Evolutionary conservation across 2,113 vertebrate genomes (phyloP), one percentile per base, ranked within the genome.

Genomic region (Planiliza haematocheilus): DNA sequence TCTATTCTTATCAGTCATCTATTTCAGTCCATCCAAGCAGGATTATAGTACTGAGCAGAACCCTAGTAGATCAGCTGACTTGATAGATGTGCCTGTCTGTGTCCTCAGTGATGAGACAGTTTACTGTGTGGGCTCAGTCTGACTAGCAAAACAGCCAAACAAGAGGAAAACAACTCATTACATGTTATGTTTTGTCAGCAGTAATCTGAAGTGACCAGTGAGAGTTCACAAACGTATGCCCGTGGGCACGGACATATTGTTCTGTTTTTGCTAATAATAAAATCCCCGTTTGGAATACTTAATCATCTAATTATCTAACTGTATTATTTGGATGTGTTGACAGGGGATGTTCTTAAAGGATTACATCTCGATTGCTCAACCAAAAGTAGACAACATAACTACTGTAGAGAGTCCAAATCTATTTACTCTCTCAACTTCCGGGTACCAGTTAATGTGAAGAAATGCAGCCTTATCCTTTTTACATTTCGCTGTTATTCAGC

Each of bases 11-110:
- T 52, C 7, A 1, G 3, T 21, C 18, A 57, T 57, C 71, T 38
- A 62, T 85, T 85, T 61, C 37, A 38, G 49, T 41, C 13, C 10
- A 10, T 20, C 17, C 57, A 70, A 71, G 24, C 10, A 45, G 83
- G 84, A 83, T 84, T 85, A 76, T 16, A 57, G 41, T 1, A 30
- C 43, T 38, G 50, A 59, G 70, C 43, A 50, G 50, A 36, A 14
- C 8, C 46, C 71, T 53, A 83, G 74, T 67, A 82, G 79, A 81
- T 65, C 0, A 4, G 36, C 69, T 69, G 41, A 42, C 45, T 76
- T 39, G 39, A 73, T 17, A 65, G 68, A 46, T 58, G 59, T 46
- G 45, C 50, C 24, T 58, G 37, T 42, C 43, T 57, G 41, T 30
- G 7, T 70, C 46, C 16, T 66, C 20, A 42, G n/a, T 24, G 56